Conservation (phyloP, 1,140 invertebrate genomes). For the Contarinia nasturtii region DNA sequence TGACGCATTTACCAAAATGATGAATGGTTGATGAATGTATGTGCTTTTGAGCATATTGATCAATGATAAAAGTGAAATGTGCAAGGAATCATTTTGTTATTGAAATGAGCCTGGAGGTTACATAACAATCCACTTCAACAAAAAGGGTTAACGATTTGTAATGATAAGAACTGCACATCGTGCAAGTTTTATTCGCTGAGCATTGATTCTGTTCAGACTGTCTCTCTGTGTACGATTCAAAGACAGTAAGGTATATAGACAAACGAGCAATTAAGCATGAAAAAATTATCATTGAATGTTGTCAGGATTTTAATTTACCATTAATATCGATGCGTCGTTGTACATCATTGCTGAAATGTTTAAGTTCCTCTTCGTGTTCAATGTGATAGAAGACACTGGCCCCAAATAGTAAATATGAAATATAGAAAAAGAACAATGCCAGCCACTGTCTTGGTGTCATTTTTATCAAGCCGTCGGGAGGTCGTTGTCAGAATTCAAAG, state of each 20-base stretch:
- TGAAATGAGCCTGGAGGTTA: slow-evolving; percentile 5
- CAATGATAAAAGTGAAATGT: not conserved
- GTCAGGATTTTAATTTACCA: slow-evolving; percentile 30
- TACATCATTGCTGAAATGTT: slow-evolving; percentile 28
- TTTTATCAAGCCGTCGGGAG: not conserved
- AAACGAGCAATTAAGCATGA: not conserved
- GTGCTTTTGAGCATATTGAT: no score
- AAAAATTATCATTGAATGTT: not conserved
- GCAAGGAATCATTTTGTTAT: not conserved
- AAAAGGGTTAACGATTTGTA: no score
- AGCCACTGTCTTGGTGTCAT: slow-evolving; percentile 70
- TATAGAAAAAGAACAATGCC: slow-evolving; percentile 49
- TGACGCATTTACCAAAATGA: slow-evolving; percentile 6
- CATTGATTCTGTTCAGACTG: no score
- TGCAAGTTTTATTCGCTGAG: slow-evolving; percentile 1
- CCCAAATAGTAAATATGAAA: slow-evolving; percentile 53
- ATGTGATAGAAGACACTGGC: slow-evolving; percentile 60
- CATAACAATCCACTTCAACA: slow-evolving; percentile 13
- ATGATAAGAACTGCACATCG: slow-evolving; percentile 6
- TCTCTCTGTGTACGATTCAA: no score
- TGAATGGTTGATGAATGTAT: not conserved
- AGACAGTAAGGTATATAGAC: no score
- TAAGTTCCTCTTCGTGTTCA: slow-evolving; percentile 41
- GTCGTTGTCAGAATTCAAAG: no score
- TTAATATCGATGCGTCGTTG: slow-evolving; percentile 37